These are phyloP conservation scores for Clangula hyemalis DNA, from an alignment of 2,797 vertebrate species.

Conservation along the genomic window DNA sequence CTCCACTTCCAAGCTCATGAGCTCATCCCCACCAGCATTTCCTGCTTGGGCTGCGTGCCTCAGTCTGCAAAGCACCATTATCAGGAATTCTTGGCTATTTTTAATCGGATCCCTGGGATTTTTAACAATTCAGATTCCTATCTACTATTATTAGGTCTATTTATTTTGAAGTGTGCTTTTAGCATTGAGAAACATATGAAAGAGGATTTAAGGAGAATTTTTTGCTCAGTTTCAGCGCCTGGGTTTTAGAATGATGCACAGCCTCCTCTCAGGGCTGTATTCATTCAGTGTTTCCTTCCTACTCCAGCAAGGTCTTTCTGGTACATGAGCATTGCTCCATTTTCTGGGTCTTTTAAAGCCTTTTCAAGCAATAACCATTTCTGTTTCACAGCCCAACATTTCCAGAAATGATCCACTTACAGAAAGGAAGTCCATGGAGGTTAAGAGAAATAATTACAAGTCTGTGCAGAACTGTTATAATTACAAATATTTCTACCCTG, in stretches of 20 bases:
- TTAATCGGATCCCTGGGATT: not conserved
- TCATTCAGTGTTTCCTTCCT: not conserved
- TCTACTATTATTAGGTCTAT: not conserved
- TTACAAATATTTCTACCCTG: slow-evolving; percentile 10
- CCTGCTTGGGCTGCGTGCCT: not conserved
- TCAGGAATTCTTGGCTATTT: not conserved
- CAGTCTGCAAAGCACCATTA: not conserved
- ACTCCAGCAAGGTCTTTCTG: not conserved
- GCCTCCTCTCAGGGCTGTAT: not conserved
- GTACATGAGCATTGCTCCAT: not conserved
- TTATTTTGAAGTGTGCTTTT: not conserved
- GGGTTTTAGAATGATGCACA: not conserved
- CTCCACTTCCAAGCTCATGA: slow-evolving; percentile 7
- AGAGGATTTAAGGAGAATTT: not conserved
- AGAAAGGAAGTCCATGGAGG: not conserved
- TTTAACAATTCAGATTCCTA: not conserved
- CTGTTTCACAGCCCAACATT: not conserved
- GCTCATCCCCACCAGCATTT: not conserved
- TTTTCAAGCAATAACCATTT: not conserved
- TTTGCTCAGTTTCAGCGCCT: not conserved
- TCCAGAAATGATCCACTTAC: not conserved
- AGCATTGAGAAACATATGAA: not conserved
- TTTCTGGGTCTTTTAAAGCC: not conserved
- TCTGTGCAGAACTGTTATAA: not conserved
- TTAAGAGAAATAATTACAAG: slow-evolving; percentile 35